phyloP scores from a whole-genome alignment of 2,888 invertebrate species.

The Parasteatoda lunata region DNA sequence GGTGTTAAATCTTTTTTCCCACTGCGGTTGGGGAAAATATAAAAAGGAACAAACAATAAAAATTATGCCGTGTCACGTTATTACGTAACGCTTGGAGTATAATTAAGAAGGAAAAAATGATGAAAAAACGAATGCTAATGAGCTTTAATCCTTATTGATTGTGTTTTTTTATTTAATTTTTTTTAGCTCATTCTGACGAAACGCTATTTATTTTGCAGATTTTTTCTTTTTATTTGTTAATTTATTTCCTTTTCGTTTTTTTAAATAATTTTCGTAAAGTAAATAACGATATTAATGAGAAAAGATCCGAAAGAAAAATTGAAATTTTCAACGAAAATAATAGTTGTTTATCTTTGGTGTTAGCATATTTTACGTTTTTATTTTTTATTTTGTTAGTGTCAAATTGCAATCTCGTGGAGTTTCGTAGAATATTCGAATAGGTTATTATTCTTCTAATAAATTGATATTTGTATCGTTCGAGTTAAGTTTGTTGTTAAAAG shows the following conservation, averaged over 20 bases:
- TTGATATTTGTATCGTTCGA: too few species aligned
- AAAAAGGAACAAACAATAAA: slow-evolving; percentile 49
- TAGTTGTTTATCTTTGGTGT: slow-evolving; percentile 50
- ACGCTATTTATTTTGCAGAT: slow-evolving; percentile 47
- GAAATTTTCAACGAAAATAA: slow-evolving; percentile 32
- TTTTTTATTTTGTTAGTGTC: not conserved
- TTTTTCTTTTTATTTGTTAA: slow-evolving; percentile 29
- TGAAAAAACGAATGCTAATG: slow-evolving; percentile 62
- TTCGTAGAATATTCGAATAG: too few species aligned
- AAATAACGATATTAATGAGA: slow-evolving; percentile 63
- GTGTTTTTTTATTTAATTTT: not conserved
- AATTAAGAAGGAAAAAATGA: slow-evolving; percentile 55
- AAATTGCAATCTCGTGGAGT: not conserved
- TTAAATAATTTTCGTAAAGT: slow-evolving; percentile 60
- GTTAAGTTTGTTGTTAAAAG: too few species aligned
- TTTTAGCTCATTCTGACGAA: too few species aligned
- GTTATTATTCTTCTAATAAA: too few species aligned
- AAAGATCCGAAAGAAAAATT: slow-evolving; percentile 9
- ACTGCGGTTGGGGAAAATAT: slow-evolving; percentile 46
- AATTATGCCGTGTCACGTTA: slow-evolving; percentile 58
- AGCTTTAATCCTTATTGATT: slow-evolving; percentile 63
- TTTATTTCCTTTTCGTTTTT: slow-evolving; percentile 11
- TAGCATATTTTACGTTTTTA: not conserved
- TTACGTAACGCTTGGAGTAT: slow-evolving; percentile 30
- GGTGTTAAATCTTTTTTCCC: slow-evolving; percentile 22